A percentile compares a stretch with the other conserved stretches of the same genome.
Conservation (phyloP, 2,888 invertebrate genomes). For the Parelbella ahira region DNA sequence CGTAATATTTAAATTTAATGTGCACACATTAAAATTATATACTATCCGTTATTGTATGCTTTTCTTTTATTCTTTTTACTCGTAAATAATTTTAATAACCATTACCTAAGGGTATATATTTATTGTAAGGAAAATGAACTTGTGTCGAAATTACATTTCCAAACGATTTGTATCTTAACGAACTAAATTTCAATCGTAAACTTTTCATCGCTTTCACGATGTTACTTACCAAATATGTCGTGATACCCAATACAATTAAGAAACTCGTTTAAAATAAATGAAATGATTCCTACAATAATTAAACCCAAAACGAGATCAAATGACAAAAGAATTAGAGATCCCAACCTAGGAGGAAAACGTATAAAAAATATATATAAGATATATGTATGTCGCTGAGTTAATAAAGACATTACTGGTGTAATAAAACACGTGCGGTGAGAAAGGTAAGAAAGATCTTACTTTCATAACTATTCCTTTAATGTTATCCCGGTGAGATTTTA, state of each 20-base stretch:
- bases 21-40: too few relatives aligned
- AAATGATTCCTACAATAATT: conserved; percentile 10
- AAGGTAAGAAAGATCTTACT: conserved; percentile 47
- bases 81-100: too few relatives aligned
- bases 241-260: conserved; percentile 2
- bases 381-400: conserved; percentile 57
- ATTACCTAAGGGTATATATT: too few relatives aligned
- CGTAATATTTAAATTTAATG: too few relatives aligned
- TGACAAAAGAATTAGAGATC: conserved; percentile 35
- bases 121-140: neutral
- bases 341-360: conserved; percentile 32
- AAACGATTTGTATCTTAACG: conserved; percentile 1
- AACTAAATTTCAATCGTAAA: conserved; percentile 6
- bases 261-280: too few relatives aligned
- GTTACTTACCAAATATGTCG: conserved; percentile 2
- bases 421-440: conserved; percentile 55
- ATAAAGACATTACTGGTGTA: conserved; percentile 55
- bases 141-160: conserved; percentile 2
- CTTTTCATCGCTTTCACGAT: conserved; percentile 1
- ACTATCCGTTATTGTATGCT: too few relatives aligned
- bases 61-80: too few relatives aligned
- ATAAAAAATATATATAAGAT: conserved; percentile 42
- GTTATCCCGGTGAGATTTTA: conserved; percentile 15
- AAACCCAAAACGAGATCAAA: conserved; percentile 10
- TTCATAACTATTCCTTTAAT: conserved; percentile 46